These are phyloP conservation scores for Magallana angulata DNA, from an alignment of 1,140 invertebrate genomes.

Conservation along the genomic window DNA sequence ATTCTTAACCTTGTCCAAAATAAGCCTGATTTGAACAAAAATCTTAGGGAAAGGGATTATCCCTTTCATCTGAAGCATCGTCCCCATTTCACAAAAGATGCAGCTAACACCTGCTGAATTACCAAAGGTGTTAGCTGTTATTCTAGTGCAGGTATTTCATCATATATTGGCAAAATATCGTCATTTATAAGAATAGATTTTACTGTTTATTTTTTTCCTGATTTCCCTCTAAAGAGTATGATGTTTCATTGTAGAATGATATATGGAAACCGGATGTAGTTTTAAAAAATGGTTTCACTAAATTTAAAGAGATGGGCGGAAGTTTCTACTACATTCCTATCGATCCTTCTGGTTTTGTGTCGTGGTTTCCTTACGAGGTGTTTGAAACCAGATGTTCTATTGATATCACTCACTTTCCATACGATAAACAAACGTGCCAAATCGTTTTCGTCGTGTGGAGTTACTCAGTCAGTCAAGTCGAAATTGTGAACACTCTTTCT, in stretches of 20 bases:
- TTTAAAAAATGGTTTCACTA: slow-evolving; percentile 29
- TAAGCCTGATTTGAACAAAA: too few relatives aligned
- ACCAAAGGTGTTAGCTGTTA: too few relatives aligned
- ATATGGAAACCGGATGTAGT: slow-evolving; percentile 50
- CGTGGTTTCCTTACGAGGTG: slow-evolving; percentile 45
- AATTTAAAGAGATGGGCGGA: slow-evolving; percentile 43
- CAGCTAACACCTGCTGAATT: too few relatives aligned
- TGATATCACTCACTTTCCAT: slow-evolving; percentile 36
- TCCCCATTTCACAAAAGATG: too few relatives aligned
- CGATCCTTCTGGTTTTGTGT: background rate
- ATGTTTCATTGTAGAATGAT: slow-evolving; percentile 17
- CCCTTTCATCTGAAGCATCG: too few relatives aligned
- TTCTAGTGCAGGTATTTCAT: too few relatives aligned
- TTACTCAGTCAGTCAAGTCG: background rate
- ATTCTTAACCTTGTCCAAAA: too few relatives aligned
- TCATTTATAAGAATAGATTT: too few relatives aligned
- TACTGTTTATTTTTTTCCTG: too few relatives aligned
- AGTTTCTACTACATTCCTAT: slow-evolving; percentile 23
- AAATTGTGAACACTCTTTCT: background rate
- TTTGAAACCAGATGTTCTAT: slow-evolving; percentile 45
- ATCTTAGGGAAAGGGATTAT: too few relatives aligned
- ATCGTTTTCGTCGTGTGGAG: slow-evolving; percentile 46
- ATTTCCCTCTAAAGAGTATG: too few relatives aligned
- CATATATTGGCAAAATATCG: too few relatives aligned
- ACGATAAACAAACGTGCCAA: slow-evolving; percentile 38